phyloP scores from a whole-genome alignment of 2,797 vertebrate species.

The Otolemur crassicaudatus region DNA sequence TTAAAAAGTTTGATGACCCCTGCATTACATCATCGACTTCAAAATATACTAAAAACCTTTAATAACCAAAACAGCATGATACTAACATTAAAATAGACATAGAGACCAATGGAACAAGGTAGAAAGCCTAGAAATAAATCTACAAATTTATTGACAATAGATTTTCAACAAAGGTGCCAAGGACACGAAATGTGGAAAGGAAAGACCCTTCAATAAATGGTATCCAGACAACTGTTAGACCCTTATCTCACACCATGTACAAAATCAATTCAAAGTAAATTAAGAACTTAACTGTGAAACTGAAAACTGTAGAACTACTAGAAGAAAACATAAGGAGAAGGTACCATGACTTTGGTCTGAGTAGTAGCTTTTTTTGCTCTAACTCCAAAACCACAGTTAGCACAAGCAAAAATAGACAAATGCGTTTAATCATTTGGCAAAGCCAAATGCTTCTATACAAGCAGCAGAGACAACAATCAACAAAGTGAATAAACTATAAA shows the following conservation, averaged over 20 bases:
- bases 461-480: neutral
- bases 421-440: neutral
- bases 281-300: neutral
- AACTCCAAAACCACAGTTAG: neutral
- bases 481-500: neutral
- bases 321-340: neutral
- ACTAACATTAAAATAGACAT: neutral
- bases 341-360: neutral
- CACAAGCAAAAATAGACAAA: neutral
- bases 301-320: neutral
- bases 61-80: neutral
- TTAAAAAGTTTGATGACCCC: too few species aligned
- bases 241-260: neutral
- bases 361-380: neutral
- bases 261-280: neutral
- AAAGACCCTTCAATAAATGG: neutral
- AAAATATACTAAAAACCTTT: neutral
- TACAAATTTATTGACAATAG: neutral
- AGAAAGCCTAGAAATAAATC: neutral
- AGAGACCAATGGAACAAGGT: neutral
- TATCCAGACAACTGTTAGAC: neutral
- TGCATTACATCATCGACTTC: neutral
- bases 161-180: neutral
- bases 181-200: neutral
- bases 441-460: neutral